Evolutionary conservation across 2,797 vertebrate genomes (phyloP).

Genomic region (Sebastiscus albofasciatus): DNA sequence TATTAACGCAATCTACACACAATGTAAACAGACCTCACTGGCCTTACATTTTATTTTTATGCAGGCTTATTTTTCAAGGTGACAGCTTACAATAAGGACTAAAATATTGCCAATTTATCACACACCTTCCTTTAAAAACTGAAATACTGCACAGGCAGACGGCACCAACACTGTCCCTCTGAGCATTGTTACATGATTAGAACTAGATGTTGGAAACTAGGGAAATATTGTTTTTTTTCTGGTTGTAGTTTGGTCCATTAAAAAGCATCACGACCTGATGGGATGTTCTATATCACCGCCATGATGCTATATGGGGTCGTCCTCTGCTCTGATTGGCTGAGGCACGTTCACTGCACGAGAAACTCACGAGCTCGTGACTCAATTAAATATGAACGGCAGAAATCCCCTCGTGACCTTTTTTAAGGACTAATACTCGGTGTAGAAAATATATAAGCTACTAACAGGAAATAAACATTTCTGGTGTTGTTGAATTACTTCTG

Average conservation of each 20-base stretch:
- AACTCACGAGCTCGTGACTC: neutral
- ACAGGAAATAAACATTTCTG: neutral
- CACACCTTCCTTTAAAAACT: conserved; percentile 1
- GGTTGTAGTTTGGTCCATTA: neutral
- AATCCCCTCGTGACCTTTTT: neutral
- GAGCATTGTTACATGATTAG: conserved; percentile 2
- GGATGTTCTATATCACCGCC: neutral
- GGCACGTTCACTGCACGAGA: neutral
- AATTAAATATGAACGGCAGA: neutral
- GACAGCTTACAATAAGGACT: conserved; percentile 12
- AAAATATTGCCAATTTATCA: neutral
- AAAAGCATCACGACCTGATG: neutral
- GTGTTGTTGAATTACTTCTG: neutral
- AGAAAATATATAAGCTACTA: neutral
- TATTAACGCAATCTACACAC: neutral
- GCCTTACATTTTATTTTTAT: conserved; percentile 18
- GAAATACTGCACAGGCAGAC: neutral
- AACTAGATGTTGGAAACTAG: conserved; percentile 53
- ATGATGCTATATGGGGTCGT: neutral
- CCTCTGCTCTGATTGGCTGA: conserved; percentile 47
- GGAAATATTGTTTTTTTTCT: conserved; percentile 38
- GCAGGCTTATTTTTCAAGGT: neutral
- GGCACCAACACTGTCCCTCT: neutral
- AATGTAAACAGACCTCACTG: conserved; percentile 45
- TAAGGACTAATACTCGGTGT: too few relatives aligned